phyloP scores from a whole-genome alignment of 2,888 invertebrate species.

The Dorcus parallelipipedus region DNA sequence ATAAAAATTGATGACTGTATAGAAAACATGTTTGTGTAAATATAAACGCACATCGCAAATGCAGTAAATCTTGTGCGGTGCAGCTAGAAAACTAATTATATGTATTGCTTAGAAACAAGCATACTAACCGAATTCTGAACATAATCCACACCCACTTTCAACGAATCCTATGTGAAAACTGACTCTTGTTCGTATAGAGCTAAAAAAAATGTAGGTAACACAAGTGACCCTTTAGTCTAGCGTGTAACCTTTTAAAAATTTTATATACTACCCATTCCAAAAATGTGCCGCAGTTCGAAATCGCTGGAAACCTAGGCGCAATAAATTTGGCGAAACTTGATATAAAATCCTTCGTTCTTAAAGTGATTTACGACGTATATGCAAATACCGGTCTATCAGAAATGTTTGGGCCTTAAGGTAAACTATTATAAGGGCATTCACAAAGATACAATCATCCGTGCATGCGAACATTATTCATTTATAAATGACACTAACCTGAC shows the following conservation, averaged over 20 bases:
- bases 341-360: constrained; percentile 8
- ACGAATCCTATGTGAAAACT: constrained; percentile 27
- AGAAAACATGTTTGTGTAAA: too few species aligned
- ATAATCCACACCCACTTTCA: constrained; percentile 23
- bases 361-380: constrained; percentile 39
- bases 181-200: constrained; percentile 19
- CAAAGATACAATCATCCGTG: constrained; percentile 32
- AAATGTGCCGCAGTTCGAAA: constrained; percentile 20
- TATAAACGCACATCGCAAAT: background rate
- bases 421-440: constrained; percentile 23
- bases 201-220: constrained; percentile 22
- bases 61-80: background rate
- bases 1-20: too few species aligned
- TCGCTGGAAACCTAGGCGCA: background rate
- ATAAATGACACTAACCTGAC: constrained; percentile 39
- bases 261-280: constrained; percentile 31
- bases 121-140: background rate
- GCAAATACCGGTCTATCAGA: constrained; percentile 32
- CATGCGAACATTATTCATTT: constrained; percentile 38
- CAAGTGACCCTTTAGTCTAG: constrained; percentile 22
- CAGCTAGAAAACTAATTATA: too few species aligned
- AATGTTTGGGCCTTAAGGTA: constrained; percentile 21
- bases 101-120: background rate
- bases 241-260: constrained; percentile 19
- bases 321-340: background rate